These are phyloP conservation scores for Turdus rufiventris DNA, from an alignment of 2,113 vertebrate genomes.

Conservation along the genomic window DNA sequence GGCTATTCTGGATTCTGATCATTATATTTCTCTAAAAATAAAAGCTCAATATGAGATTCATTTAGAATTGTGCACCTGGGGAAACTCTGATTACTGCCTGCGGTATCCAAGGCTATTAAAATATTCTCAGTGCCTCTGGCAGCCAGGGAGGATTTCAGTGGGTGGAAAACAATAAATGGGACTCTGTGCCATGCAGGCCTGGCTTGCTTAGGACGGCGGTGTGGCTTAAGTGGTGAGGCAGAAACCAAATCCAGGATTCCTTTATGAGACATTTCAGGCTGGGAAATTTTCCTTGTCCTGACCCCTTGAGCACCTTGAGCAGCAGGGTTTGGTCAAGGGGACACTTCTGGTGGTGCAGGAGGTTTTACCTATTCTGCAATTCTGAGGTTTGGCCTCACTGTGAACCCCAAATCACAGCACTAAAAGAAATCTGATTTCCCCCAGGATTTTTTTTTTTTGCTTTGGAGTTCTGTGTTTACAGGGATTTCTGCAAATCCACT, in stretches of 20 bases:
- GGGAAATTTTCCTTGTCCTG: neutral
- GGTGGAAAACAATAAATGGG: neutral
- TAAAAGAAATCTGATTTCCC: neutral
- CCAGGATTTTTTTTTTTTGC: neutral
- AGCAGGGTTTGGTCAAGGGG: neutral
- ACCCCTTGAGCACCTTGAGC: neutral
- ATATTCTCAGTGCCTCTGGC: neutral
- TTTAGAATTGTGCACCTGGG: conserved; percentile 44
- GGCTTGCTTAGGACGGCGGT: neutral
- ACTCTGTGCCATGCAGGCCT: neutral
- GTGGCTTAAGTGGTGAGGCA: neutral
- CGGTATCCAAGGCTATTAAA: neutral
- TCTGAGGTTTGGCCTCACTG: neutral
- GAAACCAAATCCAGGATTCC: neutral
- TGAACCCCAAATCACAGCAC: neutral
- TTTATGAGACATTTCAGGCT: neutral
- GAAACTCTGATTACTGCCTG: conserved; percentile 29
- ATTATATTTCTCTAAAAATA: conserved; percentile 53
- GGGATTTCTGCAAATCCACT: neutral
- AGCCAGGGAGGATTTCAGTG: neutral
- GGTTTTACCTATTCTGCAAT: fast-evolving
- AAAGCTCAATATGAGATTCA: conserved; percentile 27
- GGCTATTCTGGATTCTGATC: conserved; percentile 28
- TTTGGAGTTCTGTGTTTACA: neutral
- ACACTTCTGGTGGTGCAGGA: neutral